These are phyloP conservation scores for Tadarida brasiliensis DNA, from an alignment of 2,797 vertebrate genomes.

Conservation along the genomic window DNA sequence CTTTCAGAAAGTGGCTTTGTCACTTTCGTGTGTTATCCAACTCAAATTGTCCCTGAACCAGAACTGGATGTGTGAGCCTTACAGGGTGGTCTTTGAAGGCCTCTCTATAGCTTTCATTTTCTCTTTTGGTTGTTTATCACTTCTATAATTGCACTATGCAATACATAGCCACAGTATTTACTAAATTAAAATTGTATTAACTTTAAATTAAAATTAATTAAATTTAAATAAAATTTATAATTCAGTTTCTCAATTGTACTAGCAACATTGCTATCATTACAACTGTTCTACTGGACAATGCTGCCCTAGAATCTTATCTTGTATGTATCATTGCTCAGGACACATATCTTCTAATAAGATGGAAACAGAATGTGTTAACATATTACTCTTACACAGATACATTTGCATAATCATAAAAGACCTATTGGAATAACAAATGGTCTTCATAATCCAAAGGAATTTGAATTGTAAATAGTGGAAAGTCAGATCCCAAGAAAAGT, in stretches of 20 bases:
- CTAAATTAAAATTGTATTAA: neutral
- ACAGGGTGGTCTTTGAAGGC: neutral
- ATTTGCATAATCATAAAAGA: neutral
- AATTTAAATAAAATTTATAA: conserved; percentile 48
- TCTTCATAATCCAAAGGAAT: neutral
- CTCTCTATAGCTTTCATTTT: neutral
- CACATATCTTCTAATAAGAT: neutral
- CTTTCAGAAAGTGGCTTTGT: neutral
- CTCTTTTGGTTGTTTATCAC: neutral
- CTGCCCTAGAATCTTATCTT: neutral
- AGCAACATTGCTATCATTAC: neutral
- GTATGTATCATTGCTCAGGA: neutral
- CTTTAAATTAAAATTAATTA: neutral
- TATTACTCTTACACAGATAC: neutral
- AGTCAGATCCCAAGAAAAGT: neutral
- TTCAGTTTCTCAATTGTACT: neutral
- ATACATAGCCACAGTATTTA: neutral
- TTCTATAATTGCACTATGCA: neutral
- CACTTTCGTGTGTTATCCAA: neutral
- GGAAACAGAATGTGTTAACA: neutral
- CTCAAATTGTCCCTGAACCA: neutral
- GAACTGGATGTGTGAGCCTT: neutral
- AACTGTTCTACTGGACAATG: neutral
- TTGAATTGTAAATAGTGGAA: neutral
- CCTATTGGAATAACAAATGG: neutral